phyloP scores from a whole-genome alignment of 2,888 invertebrate genomes.

The Exephanes ischioxanthus region DNA sequence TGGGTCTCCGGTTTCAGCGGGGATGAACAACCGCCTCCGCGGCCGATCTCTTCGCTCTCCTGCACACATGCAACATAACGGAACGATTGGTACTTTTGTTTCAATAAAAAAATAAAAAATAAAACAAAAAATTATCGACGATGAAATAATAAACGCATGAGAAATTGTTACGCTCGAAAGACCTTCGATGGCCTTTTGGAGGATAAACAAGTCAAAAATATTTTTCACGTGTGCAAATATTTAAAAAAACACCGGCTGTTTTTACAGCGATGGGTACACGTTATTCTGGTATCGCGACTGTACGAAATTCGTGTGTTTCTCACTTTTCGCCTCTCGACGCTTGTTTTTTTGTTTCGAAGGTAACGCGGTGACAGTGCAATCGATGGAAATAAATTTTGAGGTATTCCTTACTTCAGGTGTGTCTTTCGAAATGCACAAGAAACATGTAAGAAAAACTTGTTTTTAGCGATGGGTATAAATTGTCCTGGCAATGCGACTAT shows the following conservation, averaged over 20 bases:
- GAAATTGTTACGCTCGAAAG: neutral
- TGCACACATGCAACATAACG: conserved; percentile 30
- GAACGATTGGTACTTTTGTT: neutral
- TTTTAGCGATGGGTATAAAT: too few relatives aligned
- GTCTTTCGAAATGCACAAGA: neutral
- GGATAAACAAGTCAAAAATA: neutral
- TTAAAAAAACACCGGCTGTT: neutral
- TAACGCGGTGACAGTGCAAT: neutral
- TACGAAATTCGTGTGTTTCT: neutral
- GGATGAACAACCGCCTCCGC: neutral
- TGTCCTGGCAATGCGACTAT: too few relatives aligned
- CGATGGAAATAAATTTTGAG: neutral
- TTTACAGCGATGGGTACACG: neutral
- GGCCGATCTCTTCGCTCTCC: conserved; percentile 10
- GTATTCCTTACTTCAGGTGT: neutral
- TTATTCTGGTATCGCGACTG: neutral
- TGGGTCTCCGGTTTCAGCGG: neutral
- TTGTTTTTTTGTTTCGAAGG: neutral
- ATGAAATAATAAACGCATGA: neutral
- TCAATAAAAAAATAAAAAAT: too few relatives aligned
- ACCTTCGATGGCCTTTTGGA: neutral
- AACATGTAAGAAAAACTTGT: neutral
- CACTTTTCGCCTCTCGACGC: neutral
- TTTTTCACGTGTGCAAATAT: neutral
- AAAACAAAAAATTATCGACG: neutral